phyloP scores from a whole-genome alignment of 2,113 vertebrate species.

The Mesoclemmys tuberculata region DNA sequence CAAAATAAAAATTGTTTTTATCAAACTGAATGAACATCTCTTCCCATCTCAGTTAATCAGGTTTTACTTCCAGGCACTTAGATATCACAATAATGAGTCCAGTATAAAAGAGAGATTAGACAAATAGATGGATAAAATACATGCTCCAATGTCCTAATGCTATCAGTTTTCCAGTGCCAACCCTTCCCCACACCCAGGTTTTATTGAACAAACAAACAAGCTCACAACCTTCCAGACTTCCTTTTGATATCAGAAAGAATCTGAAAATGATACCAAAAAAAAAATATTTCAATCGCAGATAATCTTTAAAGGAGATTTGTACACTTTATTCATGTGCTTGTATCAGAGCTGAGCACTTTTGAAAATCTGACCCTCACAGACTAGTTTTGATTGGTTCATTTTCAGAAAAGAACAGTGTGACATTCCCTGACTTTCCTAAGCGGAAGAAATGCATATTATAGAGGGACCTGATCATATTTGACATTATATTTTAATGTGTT shows the following conservation, averaged over 20 bases:
- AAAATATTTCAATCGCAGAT: neutral
- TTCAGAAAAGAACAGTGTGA: neutral
- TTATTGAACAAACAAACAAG: neutral
- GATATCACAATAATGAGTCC: neutral
- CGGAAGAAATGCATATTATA: neutral
- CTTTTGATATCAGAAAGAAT: neutral
- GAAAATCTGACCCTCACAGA: neutral
- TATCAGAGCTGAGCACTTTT: neutral
- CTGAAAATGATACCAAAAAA: neutral
- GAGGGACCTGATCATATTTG: neutral
- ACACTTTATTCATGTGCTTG: neutral
- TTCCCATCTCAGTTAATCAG: neutral
- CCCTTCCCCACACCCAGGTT: neutral
- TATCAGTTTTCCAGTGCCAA: neutral
- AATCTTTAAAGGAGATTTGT: neutral
- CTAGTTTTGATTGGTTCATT: neutral
- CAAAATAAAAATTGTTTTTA: neutral
- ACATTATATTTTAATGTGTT: neutral
- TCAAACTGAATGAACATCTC: neutral
- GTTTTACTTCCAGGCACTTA: neutral
- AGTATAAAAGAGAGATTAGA: neutral
- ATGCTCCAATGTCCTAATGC: neutral
- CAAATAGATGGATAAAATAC: neutral
- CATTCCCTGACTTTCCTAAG: neutral
- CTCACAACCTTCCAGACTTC: neutral